phyloP scores from a whole-genome alignment of 1,140 invertebrate genomes.

The Ylistrum balloti region DNA sequence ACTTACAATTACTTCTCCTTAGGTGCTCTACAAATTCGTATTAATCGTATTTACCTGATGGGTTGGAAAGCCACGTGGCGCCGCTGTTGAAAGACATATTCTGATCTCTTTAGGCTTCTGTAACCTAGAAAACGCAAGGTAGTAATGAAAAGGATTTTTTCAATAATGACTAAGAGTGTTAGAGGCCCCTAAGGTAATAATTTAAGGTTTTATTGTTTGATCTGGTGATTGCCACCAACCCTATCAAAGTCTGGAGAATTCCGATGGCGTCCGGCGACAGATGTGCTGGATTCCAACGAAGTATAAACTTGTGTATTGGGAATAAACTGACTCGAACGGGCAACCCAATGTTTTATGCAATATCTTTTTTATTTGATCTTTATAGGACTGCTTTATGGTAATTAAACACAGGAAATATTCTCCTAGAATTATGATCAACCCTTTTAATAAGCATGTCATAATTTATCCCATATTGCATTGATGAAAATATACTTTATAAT shows the following conservation, averaged over 20 bases:
- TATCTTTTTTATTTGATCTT: not conserved
- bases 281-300: not conserved
- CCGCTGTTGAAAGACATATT: not conserved
- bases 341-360: not conserved
- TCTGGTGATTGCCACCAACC: not conserved
- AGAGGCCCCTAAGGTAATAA: not conserved
- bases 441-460: not conserved
- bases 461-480: not conserved
- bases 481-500: not conserved
- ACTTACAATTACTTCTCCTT: not conserved
- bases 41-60: not conserved
- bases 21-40: not conserved
- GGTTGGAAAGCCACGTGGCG: not conserved
- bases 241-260: constrained; percentile 27
- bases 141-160: constrained; percentile 3
- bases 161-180: constrained; percentile 34
- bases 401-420: not conserved
- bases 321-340: not conserved
- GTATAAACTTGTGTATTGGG: constrained; percentile 4
- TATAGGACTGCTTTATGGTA: not conserved
- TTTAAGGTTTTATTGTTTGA: constrained; percentile 36
- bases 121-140: not conserved
- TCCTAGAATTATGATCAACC: not conserved
- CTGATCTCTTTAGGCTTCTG: not conserved
- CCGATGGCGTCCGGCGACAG: constrained; percentile 13